Conservation (phyloP, 2,888 invertebrate genomes). For the Gastrophysa polygoni region DNA sequence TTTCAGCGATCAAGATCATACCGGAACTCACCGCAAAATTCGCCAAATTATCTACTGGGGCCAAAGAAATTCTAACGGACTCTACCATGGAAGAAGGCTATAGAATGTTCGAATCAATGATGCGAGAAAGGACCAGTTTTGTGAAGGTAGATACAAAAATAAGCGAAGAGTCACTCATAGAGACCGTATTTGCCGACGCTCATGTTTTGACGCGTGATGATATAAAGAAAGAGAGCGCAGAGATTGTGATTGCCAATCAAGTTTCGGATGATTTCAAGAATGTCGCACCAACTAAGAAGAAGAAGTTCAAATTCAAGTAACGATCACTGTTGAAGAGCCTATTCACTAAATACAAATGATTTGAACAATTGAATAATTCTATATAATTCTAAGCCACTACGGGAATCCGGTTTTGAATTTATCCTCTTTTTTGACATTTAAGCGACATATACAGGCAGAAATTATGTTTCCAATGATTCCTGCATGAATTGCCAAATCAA, state of each 20-base stretch:
- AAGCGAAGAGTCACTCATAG: slow-evolving; percentile 46
- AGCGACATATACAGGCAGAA: too few relatives aligned
- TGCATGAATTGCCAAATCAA: too few relatives aligned
- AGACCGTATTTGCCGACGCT: slow-evolving; percentile 42
- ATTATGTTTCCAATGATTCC: too few relatives aligned
- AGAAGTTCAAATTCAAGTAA: slow-evolving; percentile 29
- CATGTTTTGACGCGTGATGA: slow-evolving; percentile 45
- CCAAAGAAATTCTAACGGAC: slow-evolving; percentile 35
- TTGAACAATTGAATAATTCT: background rate
- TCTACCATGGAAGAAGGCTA: slow-evolving; percentile 40
- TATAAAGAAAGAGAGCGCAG: slow-evolving; percentile 47
- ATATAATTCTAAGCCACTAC: too few relatives aligned
- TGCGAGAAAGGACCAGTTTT: slow-evolving; percentile 40
- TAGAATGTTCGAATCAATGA: slow-evolving; percentile 44
- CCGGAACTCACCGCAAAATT: slow-evolving; percentile 40
- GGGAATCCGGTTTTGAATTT: too few relatives aligned
- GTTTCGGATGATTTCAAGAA: slow-evolving; percentile 41
- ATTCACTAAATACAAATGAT: background rate
- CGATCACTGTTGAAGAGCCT: background rate
- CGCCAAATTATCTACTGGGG: slow-evolving; percentile 33
- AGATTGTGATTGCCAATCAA: slow-evolving; percentile 45
- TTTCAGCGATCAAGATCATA: slow-evolving; percentile 41
- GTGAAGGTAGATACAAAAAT: slow-evolving; percentile 36
- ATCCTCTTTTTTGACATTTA: too few relatives aligned
- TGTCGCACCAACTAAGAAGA: slow-evolving; percentile 27